These are phyloP conservation scores for Forpus xanthops DNA, from an alignment of 2,797 vertebrate species.

Conservation along the genomic window DNA sequence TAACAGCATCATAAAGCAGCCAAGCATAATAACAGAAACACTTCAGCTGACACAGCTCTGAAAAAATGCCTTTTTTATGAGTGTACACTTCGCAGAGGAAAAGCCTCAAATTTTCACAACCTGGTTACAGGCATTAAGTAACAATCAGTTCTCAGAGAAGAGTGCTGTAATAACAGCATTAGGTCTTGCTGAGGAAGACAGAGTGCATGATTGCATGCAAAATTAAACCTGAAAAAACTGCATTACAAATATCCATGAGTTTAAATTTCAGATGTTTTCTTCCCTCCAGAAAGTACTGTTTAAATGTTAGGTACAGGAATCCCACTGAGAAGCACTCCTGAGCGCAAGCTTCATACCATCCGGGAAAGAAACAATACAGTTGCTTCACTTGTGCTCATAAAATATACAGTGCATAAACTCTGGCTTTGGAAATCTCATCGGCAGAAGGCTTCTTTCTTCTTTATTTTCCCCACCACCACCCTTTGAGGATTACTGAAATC, in stretches of 20 bases:
- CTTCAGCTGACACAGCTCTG: neutral
- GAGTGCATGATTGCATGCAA: conserved; percentile 33
- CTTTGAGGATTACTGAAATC: conserved; percentile 19
- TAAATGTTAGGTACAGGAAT: neutral
- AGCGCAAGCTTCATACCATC: neutral
- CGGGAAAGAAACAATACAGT: conserved; percentile 18
- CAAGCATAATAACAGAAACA: conserved; percentile 1
- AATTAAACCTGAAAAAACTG: conserved; percentile 47
- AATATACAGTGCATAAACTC: conserved; percentile 40
- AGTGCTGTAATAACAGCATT: neutral
- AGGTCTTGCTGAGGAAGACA: conserved; percentile 12
- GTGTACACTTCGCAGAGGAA: neutral
- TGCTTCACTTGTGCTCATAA: conserved; percentile 26
- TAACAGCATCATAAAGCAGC: conserved; percentile 43
- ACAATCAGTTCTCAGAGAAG: neutral
- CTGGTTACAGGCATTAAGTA: conserved; percentile 26
- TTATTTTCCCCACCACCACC: neutral
- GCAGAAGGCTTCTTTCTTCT: neutral
- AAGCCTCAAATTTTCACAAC: conserved; percentile 38
- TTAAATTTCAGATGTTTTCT: conserved; percentile 22
- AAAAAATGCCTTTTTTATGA: conserved; percentile 42
- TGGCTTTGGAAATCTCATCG: neutral
- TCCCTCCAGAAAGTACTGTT: neutral
- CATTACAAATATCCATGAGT: neutral
- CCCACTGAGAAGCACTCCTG: neutral